phyloP scores from a whole-genome alignment of 2,888 invertebrate species.

The Pollenia angustigena region DNA sequence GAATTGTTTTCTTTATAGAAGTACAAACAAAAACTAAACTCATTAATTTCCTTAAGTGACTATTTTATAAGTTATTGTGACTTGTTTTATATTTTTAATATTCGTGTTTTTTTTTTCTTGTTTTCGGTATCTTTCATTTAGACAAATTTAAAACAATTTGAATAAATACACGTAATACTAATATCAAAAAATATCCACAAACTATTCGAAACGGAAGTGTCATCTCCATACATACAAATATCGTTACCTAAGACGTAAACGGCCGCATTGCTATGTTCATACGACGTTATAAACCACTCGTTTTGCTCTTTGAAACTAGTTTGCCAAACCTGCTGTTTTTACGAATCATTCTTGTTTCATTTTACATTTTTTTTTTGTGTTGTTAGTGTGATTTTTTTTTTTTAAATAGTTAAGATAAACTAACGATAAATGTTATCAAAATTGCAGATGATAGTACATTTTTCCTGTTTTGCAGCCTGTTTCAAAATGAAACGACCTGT shows the following conservation, averaged over 20 bases:
- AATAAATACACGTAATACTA: background rate
- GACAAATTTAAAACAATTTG: slow-evolving; percentile 1
- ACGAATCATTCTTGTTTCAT: too few species aligned
- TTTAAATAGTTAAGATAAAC: too few species aligned
- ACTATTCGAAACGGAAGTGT: slow-evolving; percentile 45
- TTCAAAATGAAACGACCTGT: too few species aligned
- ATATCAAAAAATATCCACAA: slow-evolving; percentile 8
- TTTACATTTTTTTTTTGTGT: too few species aligned
- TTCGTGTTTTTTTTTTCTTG: background rate
- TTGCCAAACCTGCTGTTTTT: too few species aligned
- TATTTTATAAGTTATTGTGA: slow-evolving; percentile 10
- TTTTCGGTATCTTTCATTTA: slow-evolving; percentile 52
- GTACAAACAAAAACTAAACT: slow-evolving; percentile 24
- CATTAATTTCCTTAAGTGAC: slow-evolving; percentile 53
- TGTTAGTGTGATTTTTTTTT: too few species aligned
- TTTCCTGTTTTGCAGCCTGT: too few species aligned
- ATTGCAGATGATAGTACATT: too few species aligned
- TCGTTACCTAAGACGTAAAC: background rate
- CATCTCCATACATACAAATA: background rate
- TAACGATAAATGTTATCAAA: too few species aligned
- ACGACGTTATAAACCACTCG: too few species aligned
- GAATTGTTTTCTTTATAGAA: background rate
- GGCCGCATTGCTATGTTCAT: too few species aligned
- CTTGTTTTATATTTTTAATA: background rate
- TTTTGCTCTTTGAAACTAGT: too few species aligned